These are phyloP conservation scores for Oscheius sp. DNA, from an alignment of 2,888 invertebrate species.

Conservation along the genomic window DNA sequence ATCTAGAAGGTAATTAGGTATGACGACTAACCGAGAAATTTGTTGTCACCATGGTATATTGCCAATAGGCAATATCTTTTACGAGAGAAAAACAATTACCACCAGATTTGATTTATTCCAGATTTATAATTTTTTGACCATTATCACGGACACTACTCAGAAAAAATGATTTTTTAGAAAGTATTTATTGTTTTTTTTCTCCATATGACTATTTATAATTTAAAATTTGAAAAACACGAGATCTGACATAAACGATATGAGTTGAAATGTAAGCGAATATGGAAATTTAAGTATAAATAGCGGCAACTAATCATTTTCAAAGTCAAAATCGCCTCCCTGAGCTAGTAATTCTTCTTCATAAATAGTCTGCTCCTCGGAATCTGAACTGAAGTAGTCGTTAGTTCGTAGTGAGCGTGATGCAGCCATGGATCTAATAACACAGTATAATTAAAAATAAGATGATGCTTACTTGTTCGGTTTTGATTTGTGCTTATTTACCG, in stretches of 20 bases:
- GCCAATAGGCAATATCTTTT: too few species aligned
- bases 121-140: neutral
- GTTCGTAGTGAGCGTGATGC: neutral
- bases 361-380: slow-evolving; percentile 26
- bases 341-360: slow-evolving; percentile 26
- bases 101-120: too few species aligned
- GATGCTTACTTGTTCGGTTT: neutral
- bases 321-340: slow-evolving; percentile 23
- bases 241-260: neutral
- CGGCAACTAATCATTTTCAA: slow-evolving; percentile 15
- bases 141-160: too few species aligned
- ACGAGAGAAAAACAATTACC: too few species aligned
- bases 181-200: too few species aligned
- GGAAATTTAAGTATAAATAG: neutral
- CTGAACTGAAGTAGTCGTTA: slow-evolving; percentile 27
- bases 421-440: neutral
- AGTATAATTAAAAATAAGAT: neutral
- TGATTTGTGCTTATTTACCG: neutral
- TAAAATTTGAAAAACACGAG: neutral
- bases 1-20: neutral
- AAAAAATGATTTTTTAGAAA: too few species aligned
- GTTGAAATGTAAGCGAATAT: neutral
- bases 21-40: neutral
- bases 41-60: too few species aligned
- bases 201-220: too few species aligned